A percentile compares a stretch with the other conserved stretches of the same genome.
Conservation (phyloP, 2,797 vertebrate species). For the Poeciliopsis infans region DNA sequence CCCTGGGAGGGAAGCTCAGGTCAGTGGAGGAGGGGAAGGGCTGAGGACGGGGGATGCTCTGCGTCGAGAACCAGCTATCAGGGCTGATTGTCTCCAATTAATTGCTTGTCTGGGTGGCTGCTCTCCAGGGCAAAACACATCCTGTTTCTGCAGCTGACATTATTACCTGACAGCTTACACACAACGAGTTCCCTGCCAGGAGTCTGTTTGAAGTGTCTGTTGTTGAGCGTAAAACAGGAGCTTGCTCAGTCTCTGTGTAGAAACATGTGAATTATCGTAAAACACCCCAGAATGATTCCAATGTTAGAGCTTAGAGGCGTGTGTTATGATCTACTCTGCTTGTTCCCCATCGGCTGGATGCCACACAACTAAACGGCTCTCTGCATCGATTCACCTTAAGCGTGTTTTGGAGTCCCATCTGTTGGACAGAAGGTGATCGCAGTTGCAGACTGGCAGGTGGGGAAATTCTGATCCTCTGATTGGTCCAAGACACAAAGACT, state of each 20-base stretch:
- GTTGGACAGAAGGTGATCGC: slow-evolving; percentile 38
- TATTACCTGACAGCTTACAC: slow-evolving; percentile 38
- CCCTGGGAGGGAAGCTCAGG: slow-evolving; percentile 14
- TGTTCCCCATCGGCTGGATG: slow-evolving; percentile 41
- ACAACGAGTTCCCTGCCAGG: slow-evolving; percentile 10
- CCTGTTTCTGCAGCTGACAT: slow-evolving; percentile 18
- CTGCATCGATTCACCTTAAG: slow-evolving; percentile 41
- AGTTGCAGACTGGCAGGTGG: slow-evolving; percentile 50
- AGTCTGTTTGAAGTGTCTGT: background rate
- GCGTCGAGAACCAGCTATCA: slow-evolving; percentile 29
- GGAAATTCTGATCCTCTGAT: slow-evolving; percentile 58
- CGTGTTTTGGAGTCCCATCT: slow-evolving; percentile 47
- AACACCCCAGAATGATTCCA: background rate
- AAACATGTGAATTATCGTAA: background rate
- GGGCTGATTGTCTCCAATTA: slow-evolving; percentile 55
- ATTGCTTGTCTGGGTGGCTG: slow-evolving; percentile 35
- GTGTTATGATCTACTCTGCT: slow-evolving; percentile 5
- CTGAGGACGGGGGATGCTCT: background rate
- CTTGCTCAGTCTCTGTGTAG: background rate
- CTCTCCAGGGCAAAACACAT: slow-evolving; percentile 34
- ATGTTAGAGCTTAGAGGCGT: slow-evolving; percentile 1
- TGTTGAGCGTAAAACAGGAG: background rate
- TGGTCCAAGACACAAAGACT: slow-evolving; percentile 50
- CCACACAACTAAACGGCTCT: slow-evolving; percentile 28
- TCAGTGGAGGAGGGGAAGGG: slow-evolving; percentile 10